Evolutionary conservation across 2,113 vertebrate species (phyloP), one percentile per base, ranked within the genome.

Genomic region (Psittacus erithacus): DNA sequence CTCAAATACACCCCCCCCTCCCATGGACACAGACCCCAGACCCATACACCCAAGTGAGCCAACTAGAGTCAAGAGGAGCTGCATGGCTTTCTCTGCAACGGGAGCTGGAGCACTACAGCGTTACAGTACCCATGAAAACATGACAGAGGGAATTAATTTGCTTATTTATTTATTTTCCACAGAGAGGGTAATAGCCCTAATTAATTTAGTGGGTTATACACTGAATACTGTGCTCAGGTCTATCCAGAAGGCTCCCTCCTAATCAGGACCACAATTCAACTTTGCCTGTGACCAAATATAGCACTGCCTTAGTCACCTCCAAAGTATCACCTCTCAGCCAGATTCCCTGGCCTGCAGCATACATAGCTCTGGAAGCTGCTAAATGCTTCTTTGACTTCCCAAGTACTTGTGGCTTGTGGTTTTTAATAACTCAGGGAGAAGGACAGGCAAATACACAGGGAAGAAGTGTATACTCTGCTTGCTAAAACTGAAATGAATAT

Each of bases 41-140:
- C 9, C 39, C 46, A 9, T 1, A 16, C 3, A 39, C 5, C 50
- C 23, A n/a, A 29, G 9, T 5, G 38, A 65, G 10, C 2, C 7
- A 7, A 10, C 50, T 44, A n/a, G 25, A 87, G 62, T 28, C 15
- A 50, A 63, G 18, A 44, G 8, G 4, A 91, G 43, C 62, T 59
- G 43, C 46, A 82, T 78, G 50, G 43, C 7, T 46, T 35, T 46
- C 49, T 63, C 65, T 74, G 52, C 19, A 24, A 19, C 39, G 60
- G 65, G 25, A 78, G 43, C 11, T 69, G 49, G 15, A 91, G 20
- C 31, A 27, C 9, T 33, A 31, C 23, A 88, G 29, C 19, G 11
- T 8, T 35, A 31, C 23, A 47, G 10, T 4, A 24, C 6, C 0
- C 0, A 73, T 10, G 6, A 43, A 68, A 84, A 79, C 20, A 29